These are phyloP conservation scores for Diplazon laetatorius DNA, from an alignment of 2,888 invertebrate species.

Conservation along the genomic window DNA sequence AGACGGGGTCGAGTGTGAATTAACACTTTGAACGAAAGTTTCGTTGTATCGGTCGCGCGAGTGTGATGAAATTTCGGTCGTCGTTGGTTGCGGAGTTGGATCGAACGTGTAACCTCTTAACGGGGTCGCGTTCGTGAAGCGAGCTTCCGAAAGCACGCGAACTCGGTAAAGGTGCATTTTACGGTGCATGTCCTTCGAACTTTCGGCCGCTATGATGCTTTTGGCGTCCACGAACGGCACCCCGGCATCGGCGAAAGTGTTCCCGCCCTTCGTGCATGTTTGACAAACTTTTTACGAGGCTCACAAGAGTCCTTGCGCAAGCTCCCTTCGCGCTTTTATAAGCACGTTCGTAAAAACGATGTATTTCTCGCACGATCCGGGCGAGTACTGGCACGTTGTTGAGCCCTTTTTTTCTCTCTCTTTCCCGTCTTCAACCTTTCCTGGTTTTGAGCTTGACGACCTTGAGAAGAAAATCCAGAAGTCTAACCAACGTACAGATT, in stretches of 20 bases:
- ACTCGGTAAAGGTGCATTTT: conserved; percentile 26
- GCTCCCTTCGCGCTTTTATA: conserved; percentile 24
- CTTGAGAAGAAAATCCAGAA: too few species aligned
- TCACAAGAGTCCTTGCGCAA: conserved; percentile 7
- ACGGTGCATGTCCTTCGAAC: conserved; percentile 18
- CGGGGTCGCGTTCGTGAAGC: not conserved
- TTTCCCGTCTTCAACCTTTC: too few species aligned
- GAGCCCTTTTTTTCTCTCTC: too few species aligned
- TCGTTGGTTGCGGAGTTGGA: conserved; percentile 6
- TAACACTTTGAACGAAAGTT: conserved; percentile 56
- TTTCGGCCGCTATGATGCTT: conserved; percentile 19
- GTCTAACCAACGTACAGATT: conserved; percentile 13
- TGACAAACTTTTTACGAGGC: conserved; percentile 47
- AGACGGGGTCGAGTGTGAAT: conserved; percentile 59
- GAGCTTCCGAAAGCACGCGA: conserved; percentile 1
- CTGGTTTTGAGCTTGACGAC: too few species aligned
- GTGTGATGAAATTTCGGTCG: conserved; percentile 7
- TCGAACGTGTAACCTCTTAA: not conserved
- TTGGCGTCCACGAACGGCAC: not conserved
- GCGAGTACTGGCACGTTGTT: conserved; percentile 44
- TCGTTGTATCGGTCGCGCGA: conserved; percentile 30
- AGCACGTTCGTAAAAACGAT: conserved; percentile 18
- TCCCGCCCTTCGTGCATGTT: conserved; percentile 2
- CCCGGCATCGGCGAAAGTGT: conserved; percentile 1
- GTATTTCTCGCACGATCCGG: conserved; percentile 48